Conservation (phyloP, 2,888 invertebrate genomes). For the Ctena decussata region DNA sequence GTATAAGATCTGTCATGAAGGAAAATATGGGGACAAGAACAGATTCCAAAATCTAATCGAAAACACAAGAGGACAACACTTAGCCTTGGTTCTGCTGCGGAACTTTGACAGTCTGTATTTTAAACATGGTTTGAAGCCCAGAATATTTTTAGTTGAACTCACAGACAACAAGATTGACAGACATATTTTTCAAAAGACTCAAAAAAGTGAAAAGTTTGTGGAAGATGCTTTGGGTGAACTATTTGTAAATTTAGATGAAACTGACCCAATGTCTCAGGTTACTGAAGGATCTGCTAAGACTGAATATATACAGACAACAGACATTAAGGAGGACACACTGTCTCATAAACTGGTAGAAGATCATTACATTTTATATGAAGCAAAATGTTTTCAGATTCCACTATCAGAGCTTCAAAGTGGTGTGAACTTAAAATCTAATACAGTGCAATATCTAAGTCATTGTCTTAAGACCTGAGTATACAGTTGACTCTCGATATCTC, state of each 20-base stretch:
- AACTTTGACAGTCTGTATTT: background rate
- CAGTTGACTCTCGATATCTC: no score
- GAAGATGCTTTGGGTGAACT: no score
- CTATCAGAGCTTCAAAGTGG: background rate
- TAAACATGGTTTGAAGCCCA: background rate
- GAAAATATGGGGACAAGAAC: background rate
- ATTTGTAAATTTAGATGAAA: background rate
- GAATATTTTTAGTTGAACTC: background rate
- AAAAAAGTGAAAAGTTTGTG: no score
- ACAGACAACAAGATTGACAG: background rate
- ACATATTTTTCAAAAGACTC: background rate
- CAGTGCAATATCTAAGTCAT: background rate
- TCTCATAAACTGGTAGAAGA: background rate
- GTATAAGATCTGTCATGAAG: background rate
- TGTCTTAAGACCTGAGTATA: background rate
- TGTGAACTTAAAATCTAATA: background rate
- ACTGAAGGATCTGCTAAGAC: background rate
- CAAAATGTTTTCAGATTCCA: background rate
- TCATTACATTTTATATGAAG: background rate
- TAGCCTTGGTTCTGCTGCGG: background rate
- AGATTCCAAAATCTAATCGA: background rate
- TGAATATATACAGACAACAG: background rate
- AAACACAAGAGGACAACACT: background rate
- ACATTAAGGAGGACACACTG: background rate
- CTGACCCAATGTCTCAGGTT: background rate